Evolutionary conservation across 2,888 invertebrate genomes (phyloP).

Genomic region (Drosophila barbarae): DNA sequence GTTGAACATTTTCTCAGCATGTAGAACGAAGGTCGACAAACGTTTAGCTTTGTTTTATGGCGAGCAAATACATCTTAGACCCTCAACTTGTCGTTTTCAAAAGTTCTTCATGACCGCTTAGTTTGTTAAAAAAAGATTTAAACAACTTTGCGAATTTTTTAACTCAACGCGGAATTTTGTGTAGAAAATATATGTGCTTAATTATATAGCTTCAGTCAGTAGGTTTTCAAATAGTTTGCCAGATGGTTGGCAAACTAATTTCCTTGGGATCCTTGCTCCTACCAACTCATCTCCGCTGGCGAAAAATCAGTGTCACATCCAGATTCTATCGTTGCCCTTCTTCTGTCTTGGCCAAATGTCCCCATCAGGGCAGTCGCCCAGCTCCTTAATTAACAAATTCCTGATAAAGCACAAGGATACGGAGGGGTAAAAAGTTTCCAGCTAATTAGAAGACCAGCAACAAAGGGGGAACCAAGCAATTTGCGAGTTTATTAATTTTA

Average conservation of each 20-base stretch:
- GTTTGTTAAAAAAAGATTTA: too few species aligned
- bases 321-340: conserved; percentile 44
- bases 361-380: conserved; percentile 38
- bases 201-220: not conserved
- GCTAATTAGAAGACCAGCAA: conserved; percentile 56
- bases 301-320: conserved; percentile 56
- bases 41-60: conserved; percentile 52
- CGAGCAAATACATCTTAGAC: conserved; percentile 49
- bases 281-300: not conserved
- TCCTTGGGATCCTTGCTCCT: not conserved
- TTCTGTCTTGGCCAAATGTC: conserved; percentile 24
- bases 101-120: not conserved
- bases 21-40: conserved; percentile 43
- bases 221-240: not conserved
- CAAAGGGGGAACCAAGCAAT: conserved; percentile 49
- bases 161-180: not conserved
- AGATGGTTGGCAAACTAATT: not conserved
- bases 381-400: conserved; percentile 63
- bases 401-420: conserved; percentile 36
- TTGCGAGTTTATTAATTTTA: conserved; percentile 71
- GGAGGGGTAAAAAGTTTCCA: conserved; percentile 55
- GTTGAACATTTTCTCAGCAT: conserved; percentile 49
- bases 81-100: conserved; percentile 1
- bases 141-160: not conserved
- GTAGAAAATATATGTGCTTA: not conserved